Base-by-base conservation (phyloP, 2,113 vertebrate species). In the Rhodinocichla rosea region DNA sequence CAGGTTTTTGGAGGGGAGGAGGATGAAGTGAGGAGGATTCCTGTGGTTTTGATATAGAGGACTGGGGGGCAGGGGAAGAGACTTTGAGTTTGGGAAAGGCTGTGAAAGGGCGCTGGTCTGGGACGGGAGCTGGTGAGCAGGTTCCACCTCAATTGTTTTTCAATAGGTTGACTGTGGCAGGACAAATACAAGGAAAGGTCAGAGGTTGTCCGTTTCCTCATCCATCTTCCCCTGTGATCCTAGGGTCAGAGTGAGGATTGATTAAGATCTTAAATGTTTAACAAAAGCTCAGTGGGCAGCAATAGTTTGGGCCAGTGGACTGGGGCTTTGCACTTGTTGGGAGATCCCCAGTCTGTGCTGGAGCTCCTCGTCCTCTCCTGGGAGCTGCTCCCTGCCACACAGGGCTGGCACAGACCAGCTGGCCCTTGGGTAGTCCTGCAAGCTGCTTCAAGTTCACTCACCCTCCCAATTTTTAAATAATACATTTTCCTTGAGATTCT, bases 221-320 rank as follows among this genome's bases (percentile, higher is more conserved):
- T 99, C 99, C 98, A 99, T 99, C 99, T 99, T 99, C 95, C 97
- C 94, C 62, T 89, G 97, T 98, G 97, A 98, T 98, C 76, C 97
- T 95, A 94, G 96, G 98, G 98, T 98, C 98, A 97, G 98, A 98
- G 95, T 95, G 96, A 98, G 98, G 98, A 99, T 99, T 99, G 99
- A 99, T 99, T 98, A 99, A 99, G 99, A 99, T 98, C 97, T 99
- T 99, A 98, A 96, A 97, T 92, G 98, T 98, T 98, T 98, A 98
- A 99, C 99, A 99, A 98, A 98, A 97, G 96, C 96, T 97, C 73
- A 42, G 92, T 96, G 96, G 97, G 92, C 92, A 96, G 96, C 94
- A 97, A 95, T 96, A 96, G 96, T 50, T 83, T 4, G 39, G 88
- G 95, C 21, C 33, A 32, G 83, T 32, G 69, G 88, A 76, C 10